These are phyloP conservation scores for Alviniconcha marisindica DNA, from an alignment of 1,140 invertebrate species.

Conservation along the genomic window DNA sequence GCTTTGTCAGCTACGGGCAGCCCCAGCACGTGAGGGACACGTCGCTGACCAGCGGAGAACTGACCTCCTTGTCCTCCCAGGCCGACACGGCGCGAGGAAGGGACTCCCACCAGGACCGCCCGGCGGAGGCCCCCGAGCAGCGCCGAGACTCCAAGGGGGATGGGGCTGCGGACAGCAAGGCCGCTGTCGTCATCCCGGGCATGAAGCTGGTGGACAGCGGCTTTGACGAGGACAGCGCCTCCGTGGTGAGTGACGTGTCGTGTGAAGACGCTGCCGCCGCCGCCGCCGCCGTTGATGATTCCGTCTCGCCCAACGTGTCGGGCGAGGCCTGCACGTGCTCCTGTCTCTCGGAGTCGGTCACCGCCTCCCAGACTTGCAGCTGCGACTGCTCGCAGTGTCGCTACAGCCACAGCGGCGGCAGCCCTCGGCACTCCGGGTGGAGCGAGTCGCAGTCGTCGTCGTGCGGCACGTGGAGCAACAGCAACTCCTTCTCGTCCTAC, in stretches of 20 bases:
- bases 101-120: neutral
- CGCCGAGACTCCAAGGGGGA: too few species aligned
- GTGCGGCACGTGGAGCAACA: conserved; percentile 51
- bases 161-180: conserved; percentile 23
- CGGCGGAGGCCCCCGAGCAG: too few species aligned
- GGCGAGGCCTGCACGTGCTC: conserved; percentile 45
- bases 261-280: conserved; percentile 45
- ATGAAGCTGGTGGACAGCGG: conserved; percentile 65
- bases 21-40: conserved; percentile 39
- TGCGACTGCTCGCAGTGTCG: conserved; percentile 52
- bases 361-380: conserved; percentile 45
- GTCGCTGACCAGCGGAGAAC: conserved; percentile 65
- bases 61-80: conserved; percentile 65
- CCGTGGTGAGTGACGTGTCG: conserved; percentile 62
- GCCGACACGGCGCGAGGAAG: neutral
- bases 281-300: conserved; percentile 45
- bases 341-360: conserved; percentile 39
- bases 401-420: conserved; percentile 39
- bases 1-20: conserved; percentile 53
- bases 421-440: conserved; percentile 39
- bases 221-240: conserved; percentile 64
- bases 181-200: conserved; percentile 39
- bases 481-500: conserved; percentile 54
- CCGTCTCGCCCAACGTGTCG: conserved; percentile 32
- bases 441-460: conserved; percentile 44